These are phyloP conservation scores for Pseudochromis fuscus DNA, from an alignment of 2,797 vertebrate species.

Conservation along the genomic window DNA sequence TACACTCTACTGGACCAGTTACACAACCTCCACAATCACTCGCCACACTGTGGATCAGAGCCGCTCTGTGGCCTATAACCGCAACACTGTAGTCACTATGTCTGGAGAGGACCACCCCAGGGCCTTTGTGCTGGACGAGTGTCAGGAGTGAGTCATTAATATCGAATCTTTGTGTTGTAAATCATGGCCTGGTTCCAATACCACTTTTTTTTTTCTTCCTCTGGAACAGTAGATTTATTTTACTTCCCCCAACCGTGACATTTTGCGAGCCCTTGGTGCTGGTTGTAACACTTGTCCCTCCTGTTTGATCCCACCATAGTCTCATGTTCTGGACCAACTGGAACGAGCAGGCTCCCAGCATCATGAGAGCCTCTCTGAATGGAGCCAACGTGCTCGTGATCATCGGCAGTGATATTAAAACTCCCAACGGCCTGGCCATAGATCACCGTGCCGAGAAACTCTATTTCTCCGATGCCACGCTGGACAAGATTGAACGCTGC, in stretches of 20 bases:
- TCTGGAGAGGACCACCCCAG: conserved; percentile 97
- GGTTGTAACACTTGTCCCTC: conserved; percentile 23
- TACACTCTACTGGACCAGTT: conserved; percentile 98
- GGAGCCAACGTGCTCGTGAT: conserved; percentile 95
- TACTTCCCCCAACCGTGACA: conserved; percentile 25
- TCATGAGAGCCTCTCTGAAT: conserved; percentile 94
- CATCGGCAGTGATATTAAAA: conserved; percentile 94
- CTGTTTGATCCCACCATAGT: conserved; percentile 74
- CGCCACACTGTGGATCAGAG: conserved; percentile 96
- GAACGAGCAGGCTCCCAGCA: conserved; percentile 97
- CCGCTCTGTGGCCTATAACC: conserved; percentile 90
- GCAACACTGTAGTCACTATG: conserved; percentile 97
- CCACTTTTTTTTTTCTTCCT: conserved; percentile 12
- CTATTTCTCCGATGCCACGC: conserved; percentile 96
- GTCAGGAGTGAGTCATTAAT: conserved; percentile 91
- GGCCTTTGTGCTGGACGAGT: conserved; percentile 97
- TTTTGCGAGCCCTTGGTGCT: conserved; percentile 26
- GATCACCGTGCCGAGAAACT: conserved; percentile 97
- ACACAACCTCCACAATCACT: conserved; percentile 98
- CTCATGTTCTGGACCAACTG: conserved; percentile 99
- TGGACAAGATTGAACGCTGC: conserved; percentile 98
- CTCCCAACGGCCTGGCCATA: conserved; percentile 95
- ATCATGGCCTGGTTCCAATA: conserved; percentile 26
- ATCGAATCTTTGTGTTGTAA: conserved; percentile 24
- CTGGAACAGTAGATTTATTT: conserved; percentile 51